phyloP scores from a whole-genome alignment of 2,888 invertebrate genomes.

The Cecidostiba fungosa region DNA sequence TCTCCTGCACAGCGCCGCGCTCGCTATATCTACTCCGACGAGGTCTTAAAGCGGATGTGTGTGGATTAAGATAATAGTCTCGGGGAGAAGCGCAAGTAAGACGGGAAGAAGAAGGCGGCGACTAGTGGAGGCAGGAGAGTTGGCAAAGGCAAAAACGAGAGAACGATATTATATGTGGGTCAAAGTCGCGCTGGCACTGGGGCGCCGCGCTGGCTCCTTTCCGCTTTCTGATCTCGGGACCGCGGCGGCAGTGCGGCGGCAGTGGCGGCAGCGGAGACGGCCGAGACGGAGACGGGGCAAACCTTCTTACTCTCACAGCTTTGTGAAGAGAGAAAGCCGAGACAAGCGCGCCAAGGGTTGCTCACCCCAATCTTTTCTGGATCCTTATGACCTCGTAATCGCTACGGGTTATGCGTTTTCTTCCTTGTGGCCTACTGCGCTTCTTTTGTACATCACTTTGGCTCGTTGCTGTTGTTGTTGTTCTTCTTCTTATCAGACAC shows the following conservation, averaged over 20 bases:
- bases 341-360: constrained; percentile 47
- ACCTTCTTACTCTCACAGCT: constrained; percentile 21
- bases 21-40: too few species aligned
- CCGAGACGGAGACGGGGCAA: too few species aligned
- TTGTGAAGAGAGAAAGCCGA: not conserved
- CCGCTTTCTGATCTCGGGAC: constrained; percentile 59
- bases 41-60: constrained; percentile 78
- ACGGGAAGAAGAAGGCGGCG: not conserved
- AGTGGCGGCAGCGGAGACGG: not conserved
- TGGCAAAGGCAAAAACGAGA: constrained; percentile 76
- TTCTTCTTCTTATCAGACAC: too few species aligned
- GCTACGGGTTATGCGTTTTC: constrained; percentile 32
- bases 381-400: constrained; percentile 28
- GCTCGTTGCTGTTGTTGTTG: not conserved
- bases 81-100: constrained; percentile 65
- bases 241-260: too few species aligned
- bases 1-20: too few species aligned
- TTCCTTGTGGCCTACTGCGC: not conserved
- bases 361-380: constrained; percentile 55
- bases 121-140: constrained; percentile 70
- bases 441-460: constrained; percentile 5
- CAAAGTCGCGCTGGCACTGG: constrained; percentile 70
- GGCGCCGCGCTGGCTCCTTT: constrained; percentile 74
- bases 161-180: constrained; percentile 60
- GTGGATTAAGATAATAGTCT: constrained; percentile 79